These are phyloP conservation scores for Barbus barbus DNA, from an alignment of 2,113 vertebrate species.

Conservation along the genomic window DNA sequence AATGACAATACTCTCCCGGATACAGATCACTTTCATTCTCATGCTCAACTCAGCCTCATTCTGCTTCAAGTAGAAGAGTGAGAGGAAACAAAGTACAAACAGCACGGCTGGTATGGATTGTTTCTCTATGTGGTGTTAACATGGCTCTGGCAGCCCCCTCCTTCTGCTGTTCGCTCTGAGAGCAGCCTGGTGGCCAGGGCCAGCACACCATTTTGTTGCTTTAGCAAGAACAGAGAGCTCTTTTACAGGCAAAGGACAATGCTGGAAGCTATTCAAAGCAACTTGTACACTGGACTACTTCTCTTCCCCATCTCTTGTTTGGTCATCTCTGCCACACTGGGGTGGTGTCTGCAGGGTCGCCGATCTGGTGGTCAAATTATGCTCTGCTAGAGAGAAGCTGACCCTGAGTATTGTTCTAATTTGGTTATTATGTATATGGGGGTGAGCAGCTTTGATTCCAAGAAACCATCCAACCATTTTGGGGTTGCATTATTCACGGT, in stretches of 20 bases:
- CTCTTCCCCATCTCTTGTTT: slow-evolving; percentile 58
- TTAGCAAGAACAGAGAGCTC: slow-evolving; percentile 69
- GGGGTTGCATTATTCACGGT: not conserved
- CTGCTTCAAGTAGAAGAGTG: slow-evolving; percentile 1
- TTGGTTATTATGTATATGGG: not conserved
- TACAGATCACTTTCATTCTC: not conserved
- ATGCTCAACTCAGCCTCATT: not conserved
- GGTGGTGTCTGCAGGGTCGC: not conserved
- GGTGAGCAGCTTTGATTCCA: not conserved
- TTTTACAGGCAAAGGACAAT: slow-evolving; percentile 74
- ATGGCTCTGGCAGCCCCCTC: not conserved
- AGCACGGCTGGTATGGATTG: slow-evolving; percentile 8
- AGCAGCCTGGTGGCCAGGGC: slow-evolving; percentile 27
- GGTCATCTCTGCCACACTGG: slow-evolving; percentile 20
- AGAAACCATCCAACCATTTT: not conserved
- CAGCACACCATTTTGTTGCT: slow-evolving; percentile 48
- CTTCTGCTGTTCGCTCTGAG: slow-evolving; percentile 22
- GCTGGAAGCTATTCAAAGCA: slow-evolving; percentile 73
- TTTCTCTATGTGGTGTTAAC: not conserved
- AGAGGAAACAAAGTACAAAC: slow-evolving; percentile 33
- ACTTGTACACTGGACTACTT: slow-evolving; percentile 57
- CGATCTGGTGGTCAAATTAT: not conserved
- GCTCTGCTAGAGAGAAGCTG: not conserved
- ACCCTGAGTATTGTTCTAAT: not conserved
- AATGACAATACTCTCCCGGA: not conserved